Evolutionary conservation across 2,888 invertebrate genomes (phyloP).

Genomic region (Mallateleia sp.): DNA sequence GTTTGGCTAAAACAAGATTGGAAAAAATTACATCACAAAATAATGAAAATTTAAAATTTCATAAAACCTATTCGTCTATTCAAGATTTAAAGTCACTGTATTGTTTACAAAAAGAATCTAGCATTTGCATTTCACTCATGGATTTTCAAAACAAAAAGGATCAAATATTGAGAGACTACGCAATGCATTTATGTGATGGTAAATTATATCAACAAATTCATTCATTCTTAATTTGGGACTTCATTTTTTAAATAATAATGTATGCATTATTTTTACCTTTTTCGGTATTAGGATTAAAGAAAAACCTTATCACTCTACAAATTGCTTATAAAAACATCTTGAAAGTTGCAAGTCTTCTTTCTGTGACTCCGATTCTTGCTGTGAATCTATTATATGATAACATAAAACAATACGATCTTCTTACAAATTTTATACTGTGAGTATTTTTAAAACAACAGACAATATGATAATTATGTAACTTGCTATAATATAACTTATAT

Average conservation of each 20-base stretch:
- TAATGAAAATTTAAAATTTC: slow-evolving; percentile 42
- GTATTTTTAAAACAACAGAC: too few relatives aligned
- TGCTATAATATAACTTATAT: too few relatives aligned
- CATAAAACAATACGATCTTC: slow-evolving; percentile 69
- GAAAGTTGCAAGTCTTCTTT: slow-evolving; percentile 81
- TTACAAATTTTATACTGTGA: slow-evolving; percentile 81
- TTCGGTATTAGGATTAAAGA: slow-evolving; percentile 37
- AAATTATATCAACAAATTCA: too few relatives aligned
- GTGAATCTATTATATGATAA: slow-evolving; percentile 78
- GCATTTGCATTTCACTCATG: slow-evolving; percentile 76
- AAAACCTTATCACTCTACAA: slow-evolving; percentile 48
- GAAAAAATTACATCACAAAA: slow-evolving; percentile 64
- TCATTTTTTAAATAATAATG: too few relatives aligned
- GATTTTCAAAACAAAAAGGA: slow-evolving; percentile 80
- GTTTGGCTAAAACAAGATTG: slow-evolving; percentile 80
- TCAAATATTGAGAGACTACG: slow-evolving; percentile 78
- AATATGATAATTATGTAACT: too few relatives aligned
- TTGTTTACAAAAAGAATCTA: slow-evolving; percentile 81
- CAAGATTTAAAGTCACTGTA: slow-evolving; percentile 81
- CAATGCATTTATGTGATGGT: slow-evolving; percentile 78
- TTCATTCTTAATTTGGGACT: too few relatives aligned
- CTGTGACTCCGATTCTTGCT: slow-evolving; percentile 78
- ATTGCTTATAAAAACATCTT: slow-evolving; percentile 74
- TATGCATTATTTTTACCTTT: slow-evolving; percentile 5
- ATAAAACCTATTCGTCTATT: slow-evolving; percentile 74